Base-by-base conservation (phyloP, 2,113 vertebrate species). In the Colistium nudipinnis region DNA sequence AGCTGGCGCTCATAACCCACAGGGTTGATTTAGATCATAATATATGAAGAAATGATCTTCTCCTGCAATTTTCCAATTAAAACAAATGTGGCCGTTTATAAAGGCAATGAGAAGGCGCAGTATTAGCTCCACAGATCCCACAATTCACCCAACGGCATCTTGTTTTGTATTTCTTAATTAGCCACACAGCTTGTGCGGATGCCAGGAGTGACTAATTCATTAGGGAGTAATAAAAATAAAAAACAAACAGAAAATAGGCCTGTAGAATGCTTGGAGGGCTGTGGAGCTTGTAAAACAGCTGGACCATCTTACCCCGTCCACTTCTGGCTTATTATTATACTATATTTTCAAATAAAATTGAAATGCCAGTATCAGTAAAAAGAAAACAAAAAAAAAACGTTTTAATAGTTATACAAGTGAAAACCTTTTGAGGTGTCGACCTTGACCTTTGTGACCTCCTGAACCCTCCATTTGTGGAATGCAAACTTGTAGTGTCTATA, bases 181-280 rank as follows among this genome's bases (percentile, higher is more conserved):
- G 38, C 66, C 60, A 44, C 22, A 57, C 68, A 45, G 43, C 33
- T 67, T 60, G 55, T 62, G 28, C 39, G 31, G 54, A 61, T 71
- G 76, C 76, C 82, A 87, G 66, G 54, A 73, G 38, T 75, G 78
- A 82, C 56, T 74, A 67, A 80, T 75, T 81, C 67, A 70, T 62
- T n/a, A 56, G 67, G 63, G 67, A 80, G 60, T 25, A 59, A 67
- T 75, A 39, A 70, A 60, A 56, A 43, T 69, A 72, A 80, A 55
- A 66, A 60, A 38, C 27, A 45, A 14, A 45, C 9, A 79, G 55
- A 56, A 73, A 79, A 72, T 14, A 57, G 38, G 41, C 56, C 61
- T 56, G 69, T 22, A 53, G 78, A 35, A 47, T 53, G 55, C 45
- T 45, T 39, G 71, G 59, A 75, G 47, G 3, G 24, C 45, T 64